Evolutionary conservation across 2,888 invertebrate species (phyloP), one percentile per base, ranked within the genome.

Genomic region (Elmis aenea): DNA sequence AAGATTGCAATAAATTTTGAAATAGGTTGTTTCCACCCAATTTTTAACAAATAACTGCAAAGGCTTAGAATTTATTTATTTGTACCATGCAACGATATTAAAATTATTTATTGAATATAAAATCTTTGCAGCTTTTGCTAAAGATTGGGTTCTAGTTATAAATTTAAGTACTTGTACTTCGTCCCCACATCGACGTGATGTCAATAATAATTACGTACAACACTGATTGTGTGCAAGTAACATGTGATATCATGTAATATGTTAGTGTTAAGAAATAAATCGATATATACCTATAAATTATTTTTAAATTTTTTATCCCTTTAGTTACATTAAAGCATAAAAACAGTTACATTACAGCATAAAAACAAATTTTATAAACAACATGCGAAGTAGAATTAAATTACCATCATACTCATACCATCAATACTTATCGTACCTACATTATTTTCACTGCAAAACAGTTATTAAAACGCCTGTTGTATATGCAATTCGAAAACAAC

Each of bases 191-290:
- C 66, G 66, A 67, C 63, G 62, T 64, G 59, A 58, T 62, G 68
- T 68, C 67, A 68, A 67, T 67, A 67, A 66, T 61, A 59, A 61
- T 62, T 64, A 67, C 64, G 66, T 68, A 68, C 67, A 68, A 67
- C 67, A 66, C 66, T 62, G 57, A 66, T 64, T 63, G 65, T 67
- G 68, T 68, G 68, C 68, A 68, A 68, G 66, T 67, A 66, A 67
- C 64, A 67, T 67, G 68, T 68, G 68, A 68, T 68, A 68, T 66
- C 66, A 67, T 68, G 68, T 68, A 68, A 67, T 63, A 67, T 68
- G 68, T 68, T 67, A 68, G 67, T 66, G 66, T 67, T 67, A 67
- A 66, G 55, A 64, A 64, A 66, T 66, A 67, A 68, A 67, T 66
- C 57, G 59, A 9, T 18, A 18, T 6, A 18, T 18, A 18, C 5